Base-by-base conservation (phyloP, 1,140 invertebrate genomes). In the Neodiprion pinetum region DNA sequence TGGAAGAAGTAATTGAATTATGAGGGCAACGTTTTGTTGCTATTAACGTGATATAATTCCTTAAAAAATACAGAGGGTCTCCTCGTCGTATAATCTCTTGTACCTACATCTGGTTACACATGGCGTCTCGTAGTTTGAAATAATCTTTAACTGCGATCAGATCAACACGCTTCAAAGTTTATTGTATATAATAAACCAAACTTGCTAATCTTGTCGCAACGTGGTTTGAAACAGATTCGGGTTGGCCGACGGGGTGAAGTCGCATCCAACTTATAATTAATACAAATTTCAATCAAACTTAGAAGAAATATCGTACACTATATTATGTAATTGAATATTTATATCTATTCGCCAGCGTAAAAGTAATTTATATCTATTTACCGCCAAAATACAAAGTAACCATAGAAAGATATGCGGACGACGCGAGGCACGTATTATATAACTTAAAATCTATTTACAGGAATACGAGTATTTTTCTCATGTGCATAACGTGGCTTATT, bases 41-140 rank as follows among this genome's bases (percentile, higher is more conserved):
- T 14, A 61, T 61, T 61, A 61, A 61, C 53, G 53, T 61, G 53
- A 61, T 61, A 61, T 61, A 61, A 61, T 61, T 61, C n/a, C 53
- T 61, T 61, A 61, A 5, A 61, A 61, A 61, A 61, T 61, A 61
- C 53, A 61, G 5, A 61, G 53, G 11, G 5, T 61, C 53, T 12
- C 53, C 3, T 61, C 53, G 53, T 61, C 53, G 53, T 61, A 40
- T 40, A 61, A 61, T 61, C 9, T 61, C 53, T 61, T 61, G 53
- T 61, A 61, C 53, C 11, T 61, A 61, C 11, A 61, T 17, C 11
- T 17, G 11, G 11, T 12, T 61, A 61, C 53, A 61, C 53, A 61
- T 14, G n/a, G 53, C 53, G 53, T 61, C 53, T 61, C 11, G n/a
- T 12, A 17, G n/a, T 14, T 61, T 12, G 53, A 17, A 61, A 61